Percentiles rank a stretch among this genome's conserved stretches.
phyloP scores from a whole-genome alignment of 2,888 invertebrate genomes.

The Morpho deidamia region DNA sequence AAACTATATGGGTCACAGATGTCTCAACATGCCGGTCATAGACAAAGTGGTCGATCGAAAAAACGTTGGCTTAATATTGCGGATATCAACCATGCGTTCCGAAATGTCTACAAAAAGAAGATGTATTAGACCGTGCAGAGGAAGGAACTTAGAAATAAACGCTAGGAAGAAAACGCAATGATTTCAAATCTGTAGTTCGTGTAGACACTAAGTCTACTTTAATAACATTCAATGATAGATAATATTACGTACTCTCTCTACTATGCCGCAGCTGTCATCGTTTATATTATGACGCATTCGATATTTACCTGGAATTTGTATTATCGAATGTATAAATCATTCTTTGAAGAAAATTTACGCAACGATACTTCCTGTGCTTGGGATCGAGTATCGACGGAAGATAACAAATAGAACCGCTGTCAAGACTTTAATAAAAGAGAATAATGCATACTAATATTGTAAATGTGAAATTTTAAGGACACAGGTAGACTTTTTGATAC shows the following conservation, averaged over 20 bases:
- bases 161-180: too few relatives aligned
- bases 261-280: neutral
- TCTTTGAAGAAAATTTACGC: slow-evolving; percentile 5
- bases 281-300: slow-evolving; percentile 14
- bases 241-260: neutral
- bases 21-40: too few relatives aligned
- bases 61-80: too few relatives aligned
- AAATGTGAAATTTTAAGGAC: too few relatives aligned
- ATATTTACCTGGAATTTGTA: slow-evolving; percentile 3
- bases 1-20: too few relatives aligned
- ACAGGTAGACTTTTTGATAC: too few relatives aligned
- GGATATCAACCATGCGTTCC: too few relatives aligned
- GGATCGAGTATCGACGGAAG: neutral
- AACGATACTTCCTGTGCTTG: neutral
- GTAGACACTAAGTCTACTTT: slow-evolving; percentile 1
- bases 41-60: too few relatives aligned
- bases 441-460: too few relatives aligned
- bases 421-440: neutral
- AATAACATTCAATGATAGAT: neutral
- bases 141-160: too few relatives aligned
- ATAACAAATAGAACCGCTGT: neutral
- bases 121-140: too few relatives aligned
- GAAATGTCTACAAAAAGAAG: too few relatives aligned
- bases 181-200: neutral
- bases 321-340: slow-evolving; percentile 12